Conservation (phyloP, 2,888 invertebrate species). For the Didymodactylos carnosus region DNA sequence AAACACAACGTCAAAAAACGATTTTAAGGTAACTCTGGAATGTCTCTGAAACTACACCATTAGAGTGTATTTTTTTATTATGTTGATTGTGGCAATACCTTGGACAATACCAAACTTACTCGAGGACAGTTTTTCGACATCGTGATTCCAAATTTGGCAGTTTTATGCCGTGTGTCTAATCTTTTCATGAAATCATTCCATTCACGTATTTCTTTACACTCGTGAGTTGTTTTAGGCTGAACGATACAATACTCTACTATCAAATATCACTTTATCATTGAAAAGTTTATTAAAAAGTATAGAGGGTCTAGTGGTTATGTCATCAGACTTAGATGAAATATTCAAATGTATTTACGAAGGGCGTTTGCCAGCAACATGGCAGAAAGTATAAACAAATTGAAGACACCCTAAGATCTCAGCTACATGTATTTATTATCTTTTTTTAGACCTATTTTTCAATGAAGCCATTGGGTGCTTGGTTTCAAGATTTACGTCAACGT, state of each 20-base stretch:
- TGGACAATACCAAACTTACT: no score
- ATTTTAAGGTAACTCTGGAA: no score
- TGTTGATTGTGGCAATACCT: no score
- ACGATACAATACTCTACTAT: conserved; percentile 56
- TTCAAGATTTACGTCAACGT: conserved; percentile 53
- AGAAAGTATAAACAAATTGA: conserved; percentile 24
- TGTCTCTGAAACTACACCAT: no score
- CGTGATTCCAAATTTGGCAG: no score
- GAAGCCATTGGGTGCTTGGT: conserved; percentile 66
- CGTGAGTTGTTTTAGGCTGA: conserved; percentile 41
- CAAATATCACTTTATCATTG: conserved; percentile 47
- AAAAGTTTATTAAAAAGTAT: conserved; percentile 55
- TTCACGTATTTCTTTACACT: no score
- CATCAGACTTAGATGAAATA: conserved; percentile 56
- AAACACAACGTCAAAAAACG: no score
- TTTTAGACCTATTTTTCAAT: conserved; percentile 54
- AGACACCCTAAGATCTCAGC: no score
- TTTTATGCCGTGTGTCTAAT: no score
- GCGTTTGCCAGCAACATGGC: conserved; percentile 46
- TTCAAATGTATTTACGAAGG: conserved; percentile 59
- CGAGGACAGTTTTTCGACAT: no score
- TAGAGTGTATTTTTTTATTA: no score
- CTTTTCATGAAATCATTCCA: no score
- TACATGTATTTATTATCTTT: conserved; percentile 21
- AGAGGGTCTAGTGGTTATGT: conserved; percentile 65